Base-by-base conservation (phyloP, 2,888 invertebrate species). In the Hipparchia sbordonii region DNA sequence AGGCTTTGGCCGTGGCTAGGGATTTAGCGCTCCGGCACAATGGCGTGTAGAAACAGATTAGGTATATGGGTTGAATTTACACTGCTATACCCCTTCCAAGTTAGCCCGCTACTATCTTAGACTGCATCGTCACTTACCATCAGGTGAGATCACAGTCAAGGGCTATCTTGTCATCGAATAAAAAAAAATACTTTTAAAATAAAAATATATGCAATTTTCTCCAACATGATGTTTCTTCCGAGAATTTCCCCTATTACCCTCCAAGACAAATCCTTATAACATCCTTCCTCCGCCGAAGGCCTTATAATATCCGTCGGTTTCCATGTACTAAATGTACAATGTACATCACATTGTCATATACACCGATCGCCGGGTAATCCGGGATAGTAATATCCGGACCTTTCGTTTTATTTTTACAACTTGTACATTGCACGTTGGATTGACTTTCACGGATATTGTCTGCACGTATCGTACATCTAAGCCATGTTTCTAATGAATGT, bases 341-440 rank as follows among this genome's bases (percentile, higher is more conserved):
- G 73, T 75, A 75, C 79, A 77, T 76, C 77, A 76, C 78, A 79
- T 80, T 78, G 77, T 80, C 78, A 79, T 74, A 78, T 72, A 77
- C 80, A 81, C 82, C 81, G 80, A 87, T 86, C 86, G 82, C 84
- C 86, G 86, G 87, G 86, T 89, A 85, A 87, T 84, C 83, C 81
- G 81, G 60, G 83, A 82, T 86, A 84, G 84, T 84, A 89, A 91
- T 90, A 90, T 91, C 91, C 91, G 89, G 86, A 71, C 72, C 67
- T 78, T 71, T 74, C 75, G 74, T 75, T 74, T 78, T 75, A 77
- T 77, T 71, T 77, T 76, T 76, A 77, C 46, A 39, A 39, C 5
- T 54, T 52, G 8, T 39, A 56, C 67, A 33, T 48, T 48, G 45
- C 33, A 60, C 9, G 39, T 12, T 39, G 10, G 10, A 10, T 52